Percentiles rank a stretch among this genome's conserved stretches.
Evolutionary conservation across 2,797 vertebrate genomes (phyloP).

Genomic region (Lacerta agilis): DNA sequence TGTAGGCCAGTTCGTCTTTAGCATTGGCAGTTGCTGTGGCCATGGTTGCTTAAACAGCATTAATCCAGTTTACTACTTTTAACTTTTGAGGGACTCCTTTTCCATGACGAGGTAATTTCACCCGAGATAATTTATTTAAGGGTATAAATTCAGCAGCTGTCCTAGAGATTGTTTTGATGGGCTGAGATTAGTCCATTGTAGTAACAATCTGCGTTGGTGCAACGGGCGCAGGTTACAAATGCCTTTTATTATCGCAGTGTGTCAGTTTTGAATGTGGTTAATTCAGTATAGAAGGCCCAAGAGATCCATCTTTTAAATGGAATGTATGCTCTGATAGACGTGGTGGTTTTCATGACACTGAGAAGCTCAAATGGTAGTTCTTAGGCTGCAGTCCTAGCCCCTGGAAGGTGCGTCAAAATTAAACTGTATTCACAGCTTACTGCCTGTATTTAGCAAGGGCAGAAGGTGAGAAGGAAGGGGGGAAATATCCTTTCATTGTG

Average conservation of each 20-base stretch:
- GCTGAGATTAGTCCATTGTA: conserved; percentile 22
- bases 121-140: not conserved
- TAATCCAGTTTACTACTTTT: not conserved
- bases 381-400: not conserved
- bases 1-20: fast-evolving
- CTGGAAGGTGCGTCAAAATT: not conserved
- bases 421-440: too few relatives aligned
- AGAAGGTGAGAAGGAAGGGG: too few relatives aligned
- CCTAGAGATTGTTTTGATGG: not conserved
- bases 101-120: not conserved
- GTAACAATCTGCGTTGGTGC: not conserved
- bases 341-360: not conserved
- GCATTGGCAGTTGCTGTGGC: not conserved
- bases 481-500: too few relatives aligned
- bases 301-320: not conserved
- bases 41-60: fast-evolving
- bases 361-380: not conserved
- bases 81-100: not conserved
- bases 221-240: not conserved
- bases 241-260: not conserved
- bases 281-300: conserved; percentile 1
- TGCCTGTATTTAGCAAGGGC: too few relatives aligned
- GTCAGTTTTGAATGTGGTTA: conserved; percentile 1
- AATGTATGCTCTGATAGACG: not conserved
- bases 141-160: not conserved